Evolutionary conservation across 1,140 invertebrate species (phyloP), one percentile per base, ranked within the genome.

Genomic region (Cherax quadricarinatus): DNA sequence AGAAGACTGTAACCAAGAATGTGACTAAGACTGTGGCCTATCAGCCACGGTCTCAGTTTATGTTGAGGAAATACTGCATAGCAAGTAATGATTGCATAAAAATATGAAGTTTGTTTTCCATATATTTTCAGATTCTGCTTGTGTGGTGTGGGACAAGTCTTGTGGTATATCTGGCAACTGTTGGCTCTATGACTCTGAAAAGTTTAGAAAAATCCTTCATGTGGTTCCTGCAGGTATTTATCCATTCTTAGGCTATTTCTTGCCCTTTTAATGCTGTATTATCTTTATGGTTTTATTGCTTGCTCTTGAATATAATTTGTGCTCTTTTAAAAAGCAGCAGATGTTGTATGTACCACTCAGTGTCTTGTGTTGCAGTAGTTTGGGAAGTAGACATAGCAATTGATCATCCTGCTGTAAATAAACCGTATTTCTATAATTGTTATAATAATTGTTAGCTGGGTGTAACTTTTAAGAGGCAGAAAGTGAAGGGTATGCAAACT

Each of bases 111-210:
- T 41, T 41, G 30, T 41, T 41, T 2, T 41, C 30, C 30, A 41
- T 41, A 41, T 41, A 24, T 49, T n/a, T n/a, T 14, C 90, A 93
- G 93, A 93, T 24, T 93, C 90, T 1, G 90, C 93, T 1, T 93
- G 93, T 24, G 51, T 92, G 30, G 83, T 93, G 48, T 93, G 93
- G 93, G 86, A 92, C 87, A 92, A 57, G 18, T 70, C 87, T 4
- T 93, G 93, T 66, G 93, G 93, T 0, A n/a, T 70, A 48, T 83
- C 73, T n/a, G 93, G 93, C 41, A 93, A 93, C 84, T 93, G 93
- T n/a, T 93, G 93, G 93, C 86, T 93, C 30, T 93, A 93, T 57
- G 93, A 93, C 83, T 85, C 93, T 0, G 93, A 93, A 51, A 92
- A 89, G n/a, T 93, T 93, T 83, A 86, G 93, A 18, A 84, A 86